These are phyloP conservation scores for Hipparchia sbordonii DNA, from an alignment of 2,888 invertebrate species.

Conservation along the genomic window DNA sequence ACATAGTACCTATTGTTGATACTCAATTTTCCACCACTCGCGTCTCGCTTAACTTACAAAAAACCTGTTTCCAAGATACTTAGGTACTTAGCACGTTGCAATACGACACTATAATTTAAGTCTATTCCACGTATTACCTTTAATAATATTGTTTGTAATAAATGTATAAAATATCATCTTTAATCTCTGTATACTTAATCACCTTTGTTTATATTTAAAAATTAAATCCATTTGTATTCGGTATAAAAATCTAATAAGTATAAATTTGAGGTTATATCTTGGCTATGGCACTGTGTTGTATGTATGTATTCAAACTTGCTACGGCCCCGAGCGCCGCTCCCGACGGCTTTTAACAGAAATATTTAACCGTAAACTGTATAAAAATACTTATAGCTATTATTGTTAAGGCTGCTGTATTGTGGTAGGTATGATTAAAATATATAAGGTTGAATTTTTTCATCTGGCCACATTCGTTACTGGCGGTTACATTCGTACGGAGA, in stretches of 20 bases:
- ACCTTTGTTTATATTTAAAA: constrained; percentile 82
- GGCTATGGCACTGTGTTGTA: constrained; percentile 79
- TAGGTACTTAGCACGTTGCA: constrained; percentile 64
- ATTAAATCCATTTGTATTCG: constrained; percentile 83
- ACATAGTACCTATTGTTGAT: constrained; percentile 22
- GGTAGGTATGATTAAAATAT: constrained; percentile 51
- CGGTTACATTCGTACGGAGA: constrained; percentile 30
- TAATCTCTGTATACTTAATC: constrained; percentile 83
- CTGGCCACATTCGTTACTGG: constrained; percentile 36
- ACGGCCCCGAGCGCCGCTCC: constrained; percentile 53
- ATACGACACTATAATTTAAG: constrained; percentile 73
- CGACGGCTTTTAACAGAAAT: constrained; percentile 50
- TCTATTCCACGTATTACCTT: constrained; percentile 78
- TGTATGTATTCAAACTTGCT: constrained; percentile 78
- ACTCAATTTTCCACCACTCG: constrained; percentile 52
- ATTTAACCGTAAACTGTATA: constrained; percentile 69
- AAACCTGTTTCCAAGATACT: constrained; percentile 51
- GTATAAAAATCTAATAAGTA: constrained; percentile 83
- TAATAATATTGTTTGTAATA: constrained; percentile 82
- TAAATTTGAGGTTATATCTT: constrained; percentile 79
- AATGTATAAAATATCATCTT: constrained; percentile 84
- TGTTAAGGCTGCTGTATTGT: constrained; percentile 75
- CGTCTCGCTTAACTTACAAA: constrained; percentile 43
- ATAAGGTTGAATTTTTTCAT: constrained; percentile 43
- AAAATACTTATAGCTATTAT: constrained; percentile 82